Evolutionary conservation across 2,888 invertebrate genomes (phyloP).

Genomic region (Drosophila infuscata): DNA sequence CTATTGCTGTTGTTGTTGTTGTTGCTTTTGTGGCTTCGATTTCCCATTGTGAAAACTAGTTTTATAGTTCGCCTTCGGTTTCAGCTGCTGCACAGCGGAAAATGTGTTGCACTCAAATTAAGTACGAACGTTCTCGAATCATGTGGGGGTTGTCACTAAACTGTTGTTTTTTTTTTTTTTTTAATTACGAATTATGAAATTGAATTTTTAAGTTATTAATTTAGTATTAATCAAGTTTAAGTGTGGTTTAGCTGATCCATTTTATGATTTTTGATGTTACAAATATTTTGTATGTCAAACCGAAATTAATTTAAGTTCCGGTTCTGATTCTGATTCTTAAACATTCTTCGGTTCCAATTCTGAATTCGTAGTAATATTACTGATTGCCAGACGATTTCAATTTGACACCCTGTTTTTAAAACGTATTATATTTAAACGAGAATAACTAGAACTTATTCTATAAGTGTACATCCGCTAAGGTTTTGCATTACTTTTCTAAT

Average conservation of each 20-base stretch:
- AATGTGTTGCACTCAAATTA: neutral
- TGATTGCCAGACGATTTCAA: too few species aligned
- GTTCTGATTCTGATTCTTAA: neutral
- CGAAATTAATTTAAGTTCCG: too few species aligned
- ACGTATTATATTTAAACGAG: neutral
- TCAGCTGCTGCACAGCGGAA: neutral
- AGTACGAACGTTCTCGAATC: neutral
- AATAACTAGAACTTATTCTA: neutral
- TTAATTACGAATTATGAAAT: neutral
- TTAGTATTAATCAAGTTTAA: neutral
- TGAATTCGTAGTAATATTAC: neutral
- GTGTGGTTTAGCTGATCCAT: neutral
- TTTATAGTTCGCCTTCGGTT: conserved; percentile 26
- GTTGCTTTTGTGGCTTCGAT: conserved; percentile 61
- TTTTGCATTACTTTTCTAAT: conserved; percentile 59
- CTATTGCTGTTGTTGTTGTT: conserved; percentile 4
- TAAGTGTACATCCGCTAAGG: conserved; percentile 9
- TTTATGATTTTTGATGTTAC: neutral
- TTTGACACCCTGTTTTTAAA: neutral
- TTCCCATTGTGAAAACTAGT: conserved; percentile 64
- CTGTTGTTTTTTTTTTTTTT: neutral
- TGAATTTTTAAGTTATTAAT: neutral
- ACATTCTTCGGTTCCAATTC: neutral
- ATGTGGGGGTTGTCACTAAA: neutral
- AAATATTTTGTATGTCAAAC: too few species aligned